These are phyloP conservation scores for Aphidius ervi DNA, from an alignment of 1,140 invertebrate genomes.

Conservation along the genomic window DNA sequence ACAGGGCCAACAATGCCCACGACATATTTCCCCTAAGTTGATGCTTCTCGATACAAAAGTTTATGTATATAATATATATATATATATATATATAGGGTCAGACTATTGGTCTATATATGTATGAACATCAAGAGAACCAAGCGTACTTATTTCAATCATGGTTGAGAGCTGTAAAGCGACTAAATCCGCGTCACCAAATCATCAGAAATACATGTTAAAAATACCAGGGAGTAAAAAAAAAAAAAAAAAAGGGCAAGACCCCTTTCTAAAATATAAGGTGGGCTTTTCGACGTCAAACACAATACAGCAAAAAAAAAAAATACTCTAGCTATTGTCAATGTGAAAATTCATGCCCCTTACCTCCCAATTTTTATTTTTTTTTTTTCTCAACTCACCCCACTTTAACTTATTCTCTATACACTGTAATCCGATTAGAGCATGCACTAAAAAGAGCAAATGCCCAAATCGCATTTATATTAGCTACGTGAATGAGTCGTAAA, in stretches of 20 bases:
- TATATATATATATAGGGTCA: no score
- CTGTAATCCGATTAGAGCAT: constrained; percentile 46
- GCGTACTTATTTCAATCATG: constrained; percentile 35
- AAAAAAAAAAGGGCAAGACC: constrained; percentile 1
- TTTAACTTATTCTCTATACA: constrained; percentile 12
- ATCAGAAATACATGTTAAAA: constrained; percentile 22
- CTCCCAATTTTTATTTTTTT: neutral
- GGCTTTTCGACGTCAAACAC: constrained; percentile 1
- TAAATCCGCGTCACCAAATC: constrained; percentile 39
- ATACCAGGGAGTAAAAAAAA: constrained; percentile 1
- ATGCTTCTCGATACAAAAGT: no score
- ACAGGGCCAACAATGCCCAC: constrained; percentile 8
- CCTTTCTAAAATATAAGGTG: constrained; percentile 13
- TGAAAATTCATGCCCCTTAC: neutral
- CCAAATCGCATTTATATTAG: constrained; percentile 56
- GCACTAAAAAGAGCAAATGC: constrained; percentile 53
- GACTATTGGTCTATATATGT: neutral
- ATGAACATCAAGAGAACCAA: constrained; percentile 15
- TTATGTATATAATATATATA: no score
- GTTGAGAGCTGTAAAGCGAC: constrained; percentile 38
- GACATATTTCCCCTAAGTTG: neutral
- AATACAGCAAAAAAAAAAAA: constrained; percentile 7
- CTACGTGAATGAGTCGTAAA: constrained; percentile 54
- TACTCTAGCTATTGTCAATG: neutral
- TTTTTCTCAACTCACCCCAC: neutral